These are phyloP conservation scores for Rhodinocichla rosea DNA, from an alignment of 2,113 vertebrate genomes.

Conservation along the genomic window DNA sequence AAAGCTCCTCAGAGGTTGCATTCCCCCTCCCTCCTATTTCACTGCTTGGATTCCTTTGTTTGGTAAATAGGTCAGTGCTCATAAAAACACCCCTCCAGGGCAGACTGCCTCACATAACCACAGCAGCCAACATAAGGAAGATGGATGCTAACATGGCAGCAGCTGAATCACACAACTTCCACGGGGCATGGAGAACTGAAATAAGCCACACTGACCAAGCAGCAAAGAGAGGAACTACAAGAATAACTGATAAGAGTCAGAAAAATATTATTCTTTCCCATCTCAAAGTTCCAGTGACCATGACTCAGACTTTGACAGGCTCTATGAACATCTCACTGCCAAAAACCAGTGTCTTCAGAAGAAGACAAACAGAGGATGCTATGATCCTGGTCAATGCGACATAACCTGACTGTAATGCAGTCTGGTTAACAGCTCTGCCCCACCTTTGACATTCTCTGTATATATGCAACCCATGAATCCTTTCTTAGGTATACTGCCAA, in stretches of 20 bases:
- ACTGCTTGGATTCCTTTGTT: slow-evolving; percentile 10
- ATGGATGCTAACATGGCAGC: neutral
- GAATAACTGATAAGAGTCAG: neutral
- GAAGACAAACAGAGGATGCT: neutral
- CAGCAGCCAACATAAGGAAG: neutral
- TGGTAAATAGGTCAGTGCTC: slow-evolving; percentile 66
- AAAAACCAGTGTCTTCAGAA: neutral
- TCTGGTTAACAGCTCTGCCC: neutral
- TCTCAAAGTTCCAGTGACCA: neutral
- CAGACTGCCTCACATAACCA: neutral
- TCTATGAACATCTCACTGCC: neutral
- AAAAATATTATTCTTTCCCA: neutral
- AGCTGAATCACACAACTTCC: neutral
- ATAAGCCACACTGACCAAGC: neutral
- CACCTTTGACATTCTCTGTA: neutral
- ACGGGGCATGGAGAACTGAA: neutral
- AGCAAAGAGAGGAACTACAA: neutral
- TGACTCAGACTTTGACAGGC: neutral
- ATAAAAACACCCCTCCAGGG: slow-evolving; percentile 35
- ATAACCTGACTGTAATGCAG: neutral
- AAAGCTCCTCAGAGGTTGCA: neutral
- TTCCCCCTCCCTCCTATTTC: neutral
- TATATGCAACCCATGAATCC: neutral
- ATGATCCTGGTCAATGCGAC: neutral
- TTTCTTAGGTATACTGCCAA: neutral